Evolutionary conservation across 2,888 invertebrate species (phyloP), one percentile per base, ranked within the genome.

Genomic region (Acanthosoma haemorrhoidale): DNA sequence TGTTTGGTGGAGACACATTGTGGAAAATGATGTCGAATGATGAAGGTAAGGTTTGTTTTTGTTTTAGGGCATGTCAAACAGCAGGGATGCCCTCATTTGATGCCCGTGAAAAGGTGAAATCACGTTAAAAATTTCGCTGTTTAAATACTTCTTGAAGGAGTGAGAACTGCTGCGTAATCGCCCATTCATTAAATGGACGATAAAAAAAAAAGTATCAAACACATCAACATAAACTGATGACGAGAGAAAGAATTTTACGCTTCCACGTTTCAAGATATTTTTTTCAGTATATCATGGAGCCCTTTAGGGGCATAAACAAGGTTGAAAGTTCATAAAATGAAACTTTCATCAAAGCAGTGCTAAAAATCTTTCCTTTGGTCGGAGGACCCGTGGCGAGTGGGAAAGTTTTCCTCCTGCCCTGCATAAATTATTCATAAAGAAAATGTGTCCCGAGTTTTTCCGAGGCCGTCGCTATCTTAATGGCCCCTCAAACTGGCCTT

Each of bases 391-490:
- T 21, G 51, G 51, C 21, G 51, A n/a, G n/a, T n/a, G 25, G 51
- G 9, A 13, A 51, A 51, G 51, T 51, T 51, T 51, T 51, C 51
- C 51, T 13, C n/a, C 25, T 51, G 13, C 51, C 51, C 51, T 51
- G 51, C 51, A 51, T 51, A 51, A 51, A 51, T 51, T 51, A 51
- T 51, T 51, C 51, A 51, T 51, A 51, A 51, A 25, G 51, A 51
- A 51, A 51, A 51, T 51, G 51, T 51, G 51, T 51, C 51, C 51
- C 51, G 25, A 51, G 51, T 51, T 51, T 51, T 51, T 51, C 51
- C 51, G 51, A 51, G 25, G 25, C 25, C n/a, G 25, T 51, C 29
- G 29, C 51, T 25, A 51, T 51, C 51, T 51, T 51, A 51, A 51
- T 51, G 51, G 51, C 51, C 51, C 51, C 29, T 25, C 51, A 51